These are phyloP conservation scores for Epinephelus cyanopodus DNA, from an alignment of 2,113 vertebrate genomes.

Conservation along the genomic window DNA sequence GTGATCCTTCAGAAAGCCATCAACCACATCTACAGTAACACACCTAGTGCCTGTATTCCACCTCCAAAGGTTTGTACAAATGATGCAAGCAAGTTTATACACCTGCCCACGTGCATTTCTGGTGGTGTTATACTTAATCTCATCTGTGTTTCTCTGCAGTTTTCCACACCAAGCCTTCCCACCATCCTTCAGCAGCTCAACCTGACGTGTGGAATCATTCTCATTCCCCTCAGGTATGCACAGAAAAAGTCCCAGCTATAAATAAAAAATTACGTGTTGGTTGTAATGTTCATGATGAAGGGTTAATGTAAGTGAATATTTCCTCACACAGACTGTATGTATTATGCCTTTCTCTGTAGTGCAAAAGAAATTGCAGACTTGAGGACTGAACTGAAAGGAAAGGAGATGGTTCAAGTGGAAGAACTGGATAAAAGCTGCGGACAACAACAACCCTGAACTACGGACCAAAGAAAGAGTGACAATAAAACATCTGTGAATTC, in stretches of 20 bases:
- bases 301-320: too few relatives aligned
- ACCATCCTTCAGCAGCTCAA: slow-evolving; percentile 94
- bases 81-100: neutral
- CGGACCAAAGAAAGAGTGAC: slow-evolving; percentile 3
- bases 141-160: slow-evolving; percentile 75
- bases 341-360: slow-evolving; percentile 73
- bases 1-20: slow-evolving; percentile 94
- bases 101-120: neutral
- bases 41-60: slow-evolving; percentile 87
- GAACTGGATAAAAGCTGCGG: slow-evolving; percentile 76
- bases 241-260: neutral
- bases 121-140: neutral
- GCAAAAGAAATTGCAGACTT: slow-evolving; percentile 91
- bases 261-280: neutral
- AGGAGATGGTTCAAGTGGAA: slow-evolving; percentile 84
- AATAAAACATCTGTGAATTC: slow-evolving; percentile 8
- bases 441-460: slow-evolving; percentile 22
- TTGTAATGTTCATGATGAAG: neutral
- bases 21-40: slow-evolving; percentile 92
- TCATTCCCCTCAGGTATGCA: slow-evolving; percentile 91
- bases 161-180: slow-evolving; percentile 89
- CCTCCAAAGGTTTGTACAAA: slow-evolving; percentile 87
- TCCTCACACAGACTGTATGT: too few relatives aligned
- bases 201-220: slow-evolving; percentile 92
- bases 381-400: slow-evolving; percentile 80